Base-by-base conservation (phyloP, 1,140 invertebrate genomes). In the Drosophila punjabiensis region DNA sequence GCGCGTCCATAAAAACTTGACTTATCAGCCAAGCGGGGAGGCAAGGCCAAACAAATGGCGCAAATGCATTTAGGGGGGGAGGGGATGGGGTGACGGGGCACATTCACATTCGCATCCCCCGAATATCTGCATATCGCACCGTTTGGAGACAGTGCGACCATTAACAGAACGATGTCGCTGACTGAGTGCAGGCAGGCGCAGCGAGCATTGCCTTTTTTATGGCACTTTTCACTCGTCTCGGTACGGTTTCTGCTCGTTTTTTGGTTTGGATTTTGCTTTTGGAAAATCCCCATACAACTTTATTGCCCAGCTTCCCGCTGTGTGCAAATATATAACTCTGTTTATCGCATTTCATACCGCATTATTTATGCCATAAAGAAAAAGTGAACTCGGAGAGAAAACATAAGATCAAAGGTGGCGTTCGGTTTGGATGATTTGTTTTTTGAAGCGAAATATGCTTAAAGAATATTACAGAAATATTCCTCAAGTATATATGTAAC, bases 91-190 rank as follows among this genome's bases (percentile, higher is more conserved):
- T 13, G 11, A n/a, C n/a, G 47, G 55, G 69, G 69, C 43, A 71
- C 33, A 28, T 24, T 32, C 33, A 16, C 33, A 48, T 33, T 53
- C n/a, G n/a, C 52, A 67, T 32, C 35, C 35, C 18, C 41, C 32
- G 35, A 58, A 61, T 62, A 50, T 71, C 74, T 52, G 66, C 59
- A 63, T 61, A 77, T 76, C 63, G 73, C 43, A 43, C 28, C 73
- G 64, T 64, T 79, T 64, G 76, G 77, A 81, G 73, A 67, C 67
- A 86, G 82, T 85, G 82, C 61, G 83, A 85, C 86, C 81, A 88
- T 88, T 88, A 88, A 84, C 78, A 88, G 85, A 88, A 90, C 79
- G 81, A 89, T 87, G 83, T 87, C 83, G 83, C 83, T 81, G 82
- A 74, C 64, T 75, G 75, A 75, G 82, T 79, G 82, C 68, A 70